Base-by-base conservation (phyloP, 1,140 invertebrate species). In the Drosophila obscura region DNA sequence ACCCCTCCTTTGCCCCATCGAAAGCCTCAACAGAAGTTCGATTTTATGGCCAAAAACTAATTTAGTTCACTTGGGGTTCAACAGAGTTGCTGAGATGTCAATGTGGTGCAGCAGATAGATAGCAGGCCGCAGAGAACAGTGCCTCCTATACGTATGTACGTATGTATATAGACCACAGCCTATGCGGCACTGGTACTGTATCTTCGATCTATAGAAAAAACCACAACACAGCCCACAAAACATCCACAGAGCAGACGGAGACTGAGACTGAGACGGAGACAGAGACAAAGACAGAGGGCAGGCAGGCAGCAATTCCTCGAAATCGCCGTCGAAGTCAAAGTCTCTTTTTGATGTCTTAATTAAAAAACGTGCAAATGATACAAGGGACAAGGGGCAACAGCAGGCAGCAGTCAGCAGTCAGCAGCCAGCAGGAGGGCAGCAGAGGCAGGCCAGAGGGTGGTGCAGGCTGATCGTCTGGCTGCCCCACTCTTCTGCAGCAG, bases 311-410 rank as follows among this genome's bases (percentile, higher is more conserved):
- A 73, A 90, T 90, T 90, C 87, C 77, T 88, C 77, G 87, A 90
- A 90, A 90, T 90, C 87, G 84, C 80, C 45, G 11, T 41, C 71
- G 58, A 66, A 90, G 87, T 90, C 87, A 90, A 90, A 90, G 67
- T 71, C 79, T 89, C 80, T 77, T 87, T 90, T 90, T 90, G 87
- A 90, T 90, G 87, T 90, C 87, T 90, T 90, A 90, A 90, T 90
- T 90, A 90, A 90, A 90, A 89, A 90, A 87, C 82, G 82, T 87
- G 83, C 83, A 87, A 87, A 88, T 87, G 84, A 89, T 84, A 61
- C 80, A 50, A 49, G 62, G 45, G 26, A 31, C 24, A 48, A 39
- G n/a, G 39, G 35, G 35, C 11, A 39, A 5, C 35, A 5, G 4
- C 11, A 13, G 11, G 7, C 6, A 19, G 52, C 6, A 9, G 31